Percentiles rank a stretch among this genome's conserved stretches.
These are phyloP conservation scores for Solea solea DNA, from an alignment of 2,113 vertebrate species.

Conservation along the genomic window DNA sequence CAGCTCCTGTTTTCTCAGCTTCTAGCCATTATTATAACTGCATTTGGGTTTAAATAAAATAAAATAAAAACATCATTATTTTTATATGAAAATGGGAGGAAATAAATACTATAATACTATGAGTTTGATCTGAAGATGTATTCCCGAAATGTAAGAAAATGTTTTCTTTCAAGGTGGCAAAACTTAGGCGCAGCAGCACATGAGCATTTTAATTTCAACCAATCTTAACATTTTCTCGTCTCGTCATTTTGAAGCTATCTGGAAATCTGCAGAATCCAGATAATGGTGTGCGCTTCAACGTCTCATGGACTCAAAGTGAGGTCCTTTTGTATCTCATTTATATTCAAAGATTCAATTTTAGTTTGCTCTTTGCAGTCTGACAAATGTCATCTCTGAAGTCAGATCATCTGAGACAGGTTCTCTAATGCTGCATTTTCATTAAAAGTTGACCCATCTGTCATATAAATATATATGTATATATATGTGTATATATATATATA, in stretches of 20 bases:
- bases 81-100: neutral
- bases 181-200: neutral
- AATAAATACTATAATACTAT: slow-evolving; percentile 15
- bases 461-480: neutral
- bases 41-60: slow-evolving; percentile 18
- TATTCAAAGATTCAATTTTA: slow-evolving; percentile 42
- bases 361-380: slow-evolving; percentile 44
- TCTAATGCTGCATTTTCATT: slow-evolving; percentile 24
- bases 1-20: slow-evolving; percentile 43
- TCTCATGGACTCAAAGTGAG: slow-evolving; percentile 33
- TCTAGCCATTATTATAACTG: slow-evolving; percentile 16
- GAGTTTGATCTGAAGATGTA: slow-evolving; percentile 19
- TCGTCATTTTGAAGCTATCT: slow-evolving; percentile 23
- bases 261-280: slow-evolving; percentile 24
- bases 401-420: slow-evolving; percentile 37
- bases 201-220: slow-evolving; percentile 26
- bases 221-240: slow-evolving; percentile 12
- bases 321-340: slow-evolving; percentile 38
- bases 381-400: slow-evolving; percentile 51
- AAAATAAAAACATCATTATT: slow-evolving; percentile 14
- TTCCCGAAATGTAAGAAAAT: neutral
- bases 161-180: neutral
- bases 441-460: slow-evolving; percentile 34
- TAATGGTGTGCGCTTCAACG: slow-evolving; percentile 33
- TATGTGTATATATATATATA: no score